phyloP scores from a whole-genome alignment of 1,140 invertebrate species.

The Homarus americanus region DNA sequence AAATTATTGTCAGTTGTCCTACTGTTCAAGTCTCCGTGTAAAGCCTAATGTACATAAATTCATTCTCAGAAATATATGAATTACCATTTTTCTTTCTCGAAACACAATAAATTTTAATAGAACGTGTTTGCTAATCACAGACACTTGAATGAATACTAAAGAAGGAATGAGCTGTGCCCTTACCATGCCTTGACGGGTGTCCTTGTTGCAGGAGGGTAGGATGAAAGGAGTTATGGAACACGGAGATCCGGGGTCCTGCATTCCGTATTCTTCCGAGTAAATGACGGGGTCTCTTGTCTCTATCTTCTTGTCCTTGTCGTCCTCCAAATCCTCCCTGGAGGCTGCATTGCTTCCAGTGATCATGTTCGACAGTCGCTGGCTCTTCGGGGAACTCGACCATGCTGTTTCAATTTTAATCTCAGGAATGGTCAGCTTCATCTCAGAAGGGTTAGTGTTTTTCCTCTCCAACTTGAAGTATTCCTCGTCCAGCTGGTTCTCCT shows the following conservation, averaged over 20 bases:
- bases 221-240: constrained; percentile 62
- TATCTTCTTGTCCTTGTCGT: constrained; percentile 7
- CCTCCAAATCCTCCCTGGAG: constrained; percentile 33
- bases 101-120: too few relatives aligned
- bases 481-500: background rate
- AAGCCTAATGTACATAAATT: too few relatives aligned
- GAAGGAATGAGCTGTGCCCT: too few relatives aligned
- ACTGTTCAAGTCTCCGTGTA: too few relatives aligned
- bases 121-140: too few relatives aligned
- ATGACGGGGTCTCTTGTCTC: constrained; percentile 10
- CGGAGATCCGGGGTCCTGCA: constrained; percentile 41
- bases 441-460: background rate
- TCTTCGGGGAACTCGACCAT: constrained; percentile 35
- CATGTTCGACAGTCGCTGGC: constrained; percentile 53
- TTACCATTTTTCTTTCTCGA: too few relatives aligned
- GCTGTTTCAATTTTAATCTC: background rate
- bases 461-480: background rate
- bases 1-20: too few relatives aligned
- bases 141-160: too few relatives aligned
- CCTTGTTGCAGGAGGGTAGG: background rate
- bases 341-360: constrained; percentile 41
- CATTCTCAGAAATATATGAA: too few relatives aligned
- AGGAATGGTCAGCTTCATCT: background rate
- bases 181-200: background rate
- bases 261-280: background rate